Conservation (phyloP, 2,888 invertebrate species). For the Drosophila atripex region DNA sequence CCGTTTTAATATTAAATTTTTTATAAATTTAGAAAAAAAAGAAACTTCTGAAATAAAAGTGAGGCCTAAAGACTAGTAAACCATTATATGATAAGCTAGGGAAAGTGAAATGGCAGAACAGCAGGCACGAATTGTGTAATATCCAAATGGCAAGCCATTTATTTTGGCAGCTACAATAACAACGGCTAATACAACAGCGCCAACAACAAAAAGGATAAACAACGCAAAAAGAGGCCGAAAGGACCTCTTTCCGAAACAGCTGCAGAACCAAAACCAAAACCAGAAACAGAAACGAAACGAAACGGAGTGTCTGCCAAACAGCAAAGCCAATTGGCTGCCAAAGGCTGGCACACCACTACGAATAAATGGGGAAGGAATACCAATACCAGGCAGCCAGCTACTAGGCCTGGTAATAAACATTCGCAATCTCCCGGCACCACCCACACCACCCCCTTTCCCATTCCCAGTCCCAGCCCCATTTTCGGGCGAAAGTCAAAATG, state of each 20-base stretch:
- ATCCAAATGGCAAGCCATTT: conserved; percentile 52
- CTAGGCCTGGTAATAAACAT: conserved; percentile 62
- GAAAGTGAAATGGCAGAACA: conserved; percentile 25
- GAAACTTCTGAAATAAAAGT: not conserved
- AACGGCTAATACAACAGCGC: conserved; percentile 16
- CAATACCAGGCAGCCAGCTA: conserved; percentile 8
- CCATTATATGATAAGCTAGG: conserved; percentile 17
- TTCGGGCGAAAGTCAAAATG: conserved; percentile 33
- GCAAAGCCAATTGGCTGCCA: conserved; percentile 54
- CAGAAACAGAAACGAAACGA: conserved; percentile 34
- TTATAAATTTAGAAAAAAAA: not conserved
- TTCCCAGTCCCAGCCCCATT: not conserved
- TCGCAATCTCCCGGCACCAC: conserved; percentile 34
- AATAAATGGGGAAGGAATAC: conserved; percentile 4
- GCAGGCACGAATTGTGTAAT: conserved; percentile 48
- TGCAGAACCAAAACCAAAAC: conserved; percentile 40
- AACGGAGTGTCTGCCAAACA: conserved; percentile 48
- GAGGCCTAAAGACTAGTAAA: not conserved
- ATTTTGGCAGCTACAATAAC: conserved; percentile 38
- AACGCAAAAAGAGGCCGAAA: conserved; percentile 51
- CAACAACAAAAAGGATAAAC: conserved; percentile 26
- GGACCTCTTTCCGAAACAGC: conserved; percentile 52
- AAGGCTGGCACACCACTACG: conserved; percentile 30
- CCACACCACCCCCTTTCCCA: conserved; percentile 8
- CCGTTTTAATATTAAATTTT: not conserved